phyloP scores from a whole-genome alignment of 2,797 vertebrate species.

The Microhierax caerulescens region DNA sequence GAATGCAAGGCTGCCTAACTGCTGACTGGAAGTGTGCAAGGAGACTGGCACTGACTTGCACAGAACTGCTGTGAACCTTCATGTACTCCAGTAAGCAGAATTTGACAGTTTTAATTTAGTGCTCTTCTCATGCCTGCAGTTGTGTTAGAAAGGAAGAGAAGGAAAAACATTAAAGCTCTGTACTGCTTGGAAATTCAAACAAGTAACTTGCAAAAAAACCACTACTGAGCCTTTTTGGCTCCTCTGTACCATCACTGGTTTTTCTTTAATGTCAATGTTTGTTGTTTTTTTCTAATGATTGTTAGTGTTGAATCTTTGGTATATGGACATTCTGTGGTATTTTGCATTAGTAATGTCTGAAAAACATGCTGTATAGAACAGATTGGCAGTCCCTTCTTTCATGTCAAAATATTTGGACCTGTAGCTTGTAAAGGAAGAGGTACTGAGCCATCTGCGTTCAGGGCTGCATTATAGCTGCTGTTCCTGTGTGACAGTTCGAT shows the following conservation, averaged over 20 bases:
- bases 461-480: fast-evolving
- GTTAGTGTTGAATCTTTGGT: background rate
- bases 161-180: background rate
- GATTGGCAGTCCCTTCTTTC: background rate
- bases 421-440: background rate
- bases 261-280: background rate
- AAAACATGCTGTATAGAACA: background rate
- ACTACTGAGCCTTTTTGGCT: background rate
- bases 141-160: background rate
- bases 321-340: background rate
- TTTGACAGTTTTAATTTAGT: background rate
- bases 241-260: background rate
- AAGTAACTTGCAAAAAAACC: background rate
- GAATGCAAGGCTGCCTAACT: background rate
- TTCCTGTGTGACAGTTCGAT: background rate
- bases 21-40: background rate
- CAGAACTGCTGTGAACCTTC: background rate
- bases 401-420: background rate
- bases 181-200: background rate
- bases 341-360: background rate
- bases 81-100: background rate
- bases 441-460: background rate
- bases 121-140: background rate
- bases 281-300: background rate
- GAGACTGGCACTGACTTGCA: background rate